Base-by-base conservation (phyloP, 2,113 vertebrate species). In the Eulemur macaco region DNA sequence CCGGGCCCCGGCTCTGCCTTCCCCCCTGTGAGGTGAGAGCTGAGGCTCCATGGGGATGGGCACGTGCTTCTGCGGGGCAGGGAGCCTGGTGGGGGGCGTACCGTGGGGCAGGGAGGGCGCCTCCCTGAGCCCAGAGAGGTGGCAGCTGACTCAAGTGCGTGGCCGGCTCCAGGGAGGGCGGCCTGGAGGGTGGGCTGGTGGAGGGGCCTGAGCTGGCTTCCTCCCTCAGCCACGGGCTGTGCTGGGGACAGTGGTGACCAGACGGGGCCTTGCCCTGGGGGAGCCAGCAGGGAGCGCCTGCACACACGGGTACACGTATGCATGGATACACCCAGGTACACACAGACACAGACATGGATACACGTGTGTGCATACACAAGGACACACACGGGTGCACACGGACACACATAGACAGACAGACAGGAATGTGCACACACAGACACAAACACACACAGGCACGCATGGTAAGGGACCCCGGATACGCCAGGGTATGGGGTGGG, bases 401-500 rank as follows among this genome's bases (percentile, higher is more conserved):
- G 15, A 25, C 31, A 52, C 1, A 29, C 12, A 60, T 6, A 83
- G 4, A 25, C 2, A 0, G 23, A 73, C 68, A 69, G 1, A 11
- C 50, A 50, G 8, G 13, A 50, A 50, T 23, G 20, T 25, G 7
- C n/a, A 86, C n/a, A 64, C 8, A 42, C 5, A 83, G 15, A 13
- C 50, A 42, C 31, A n/a, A 4, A 47, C 18, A 27, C 21, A 18
- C 9, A 21, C 42, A 23, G n/a, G 29, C 25, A 25, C 37, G 18
- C 27, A 52, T 13, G 13, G 13, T 29, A 12, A 39, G 21, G 12
- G 17, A 77, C 5, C 8, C 8, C 0, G 9, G 56, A 29, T 6
- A 0, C 27, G 27, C 39, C 20, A 3, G 27, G n/a, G 15, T 14
- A 1, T 3, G 27, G 20, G 1, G 7, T 11, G 27, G 15, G 1